phyloP scores from a whole-genome alignment of 2,113 vertebrate species.

The Apteryx owenii region DNA sequence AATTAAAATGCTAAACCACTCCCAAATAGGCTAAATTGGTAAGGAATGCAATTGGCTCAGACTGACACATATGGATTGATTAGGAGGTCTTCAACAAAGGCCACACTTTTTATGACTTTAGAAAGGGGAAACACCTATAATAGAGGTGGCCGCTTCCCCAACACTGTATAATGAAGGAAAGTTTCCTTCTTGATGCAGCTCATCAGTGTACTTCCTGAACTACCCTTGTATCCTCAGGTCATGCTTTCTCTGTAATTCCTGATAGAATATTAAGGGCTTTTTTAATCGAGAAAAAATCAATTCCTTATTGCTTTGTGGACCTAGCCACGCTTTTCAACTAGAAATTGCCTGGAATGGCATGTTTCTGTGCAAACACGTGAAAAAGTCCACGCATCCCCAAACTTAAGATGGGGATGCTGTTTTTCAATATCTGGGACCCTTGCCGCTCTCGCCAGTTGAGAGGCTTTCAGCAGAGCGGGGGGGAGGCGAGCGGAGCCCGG shows the following conservation, averaged over 20 bases:
- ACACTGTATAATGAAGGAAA: background rate
- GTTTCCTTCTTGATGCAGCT: background rate
- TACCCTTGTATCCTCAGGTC: background rate
- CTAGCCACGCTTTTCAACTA: background rate
- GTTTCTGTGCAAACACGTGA: background rate
- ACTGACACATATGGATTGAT: background rate
- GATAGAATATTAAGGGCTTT: background rate
- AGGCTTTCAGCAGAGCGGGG: too few relatives aligned
- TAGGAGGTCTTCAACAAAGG: background rate
- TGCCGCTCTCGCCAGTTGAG: background rate
- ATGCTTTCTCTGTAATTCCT: background rate
- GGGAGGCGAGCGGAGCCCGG: background rate
- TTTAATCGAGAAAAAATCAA: background rate
- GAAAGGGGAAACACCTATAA: background rate
- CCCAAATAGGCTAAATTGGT: background rate
- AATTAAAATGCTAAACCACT: background rate
- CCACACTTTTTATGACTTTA: background rate
- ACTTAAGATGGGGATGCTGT: background rate
- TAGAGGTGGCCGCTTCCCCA: background rate
- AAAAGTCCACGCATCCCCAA: background rate
- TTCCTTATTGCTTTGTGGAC: background rate
- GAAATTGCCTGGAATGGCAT: background rate
- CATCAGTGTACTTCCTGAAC: background rate
- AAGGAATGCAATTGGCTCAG: accelerated
- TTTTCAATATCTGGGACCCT: background rate